Base-by-base conservation (phyloP, 2,888 invertebrate species). In the Dicyrtoma fusca region DNA sequence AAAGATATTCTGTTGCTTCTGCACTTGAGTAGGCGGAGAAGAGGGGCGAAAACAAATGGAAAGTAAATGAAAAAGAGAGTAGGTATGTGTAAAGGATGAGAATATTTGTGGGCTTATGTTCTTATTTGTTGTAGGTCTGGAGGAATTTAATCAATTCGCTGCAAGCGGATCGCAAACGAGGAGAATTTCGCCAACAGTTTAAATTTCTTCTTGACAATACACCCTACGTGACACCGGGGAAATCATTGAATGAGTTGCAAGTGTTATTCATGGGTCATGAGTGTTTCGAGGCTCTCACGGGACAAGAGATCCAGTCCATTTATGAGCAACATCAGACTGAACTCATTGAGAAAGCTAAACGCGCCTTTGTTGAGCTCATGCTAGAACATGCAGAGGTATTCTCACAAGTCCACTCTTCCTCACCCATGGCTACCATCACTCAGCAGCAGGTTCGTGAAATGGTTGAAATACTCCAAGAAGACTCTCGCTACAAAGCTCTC, bases 131-230 rank as follows among this genome's bases (percentile, higher is more conserved):
- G 44, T 61, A 77, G 77, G 74, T 94, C 19, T 97, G 94, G 85
- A 91, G 93, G 82, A 94, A 94, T 81, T 95, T 92, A 84, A 88
- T 95, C 70, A 95, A 94, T 82, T 91, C 92, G 72, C 87, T 97
- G 73, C 94, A 96, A 82, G 93, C 93, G 82, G 95, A 95, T 83
- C 92, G 95, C 82, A 91, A 94, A 82, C 90, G 94, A 83, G 88
- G 92, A 82, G 95, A 96, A 94, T 95, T 94, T 91, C 93, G 94
- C 83, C 92, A 93, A 82, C 94, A 96, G 83, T 97, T 97, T 85
- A 94, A 94, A 84, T 91, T 93, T 82, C 87, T 97, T 21, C 86
- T 97, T 70, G 94, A 95, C 84, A 95, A 95, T 84, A 95, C 95
- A 0, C 92, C 94, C 1, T 95, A 96, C 84, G 95, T 97, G 42